Base-by-base conservation (phyloP, 2,888 invertebrate species). In the Hipparchia semele region DNA sequence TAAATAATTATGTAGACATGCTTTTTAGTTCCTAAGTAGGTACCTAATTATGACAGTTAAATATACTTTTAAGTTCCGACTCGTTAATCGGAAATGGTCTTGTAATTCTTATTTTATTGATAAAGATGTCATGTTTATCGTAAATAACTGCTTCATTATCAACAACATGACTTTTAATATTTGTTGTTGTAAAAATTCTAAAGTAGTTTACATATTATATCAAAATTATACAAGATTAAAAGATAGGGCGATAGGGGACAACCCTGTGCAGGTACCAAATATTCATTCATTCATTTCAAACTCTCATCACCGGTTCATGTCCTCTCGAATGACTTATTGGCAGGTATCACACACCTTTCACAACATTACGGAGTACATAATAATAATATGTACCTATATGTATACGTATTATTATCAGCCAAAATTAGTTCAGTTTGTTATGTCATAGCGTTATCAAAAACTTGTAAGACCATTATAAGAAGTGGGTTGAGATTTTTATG, bases 41-140 rank as follows among this genome's bases (percentile, higher is more conserved):
- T 6, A 46, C 39, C 2, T n/a, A 56, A 13, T 6, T 56, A 59
- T 7, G 10, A 33, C n/a, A 62, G 8, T 9, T 5, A 39, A 4
- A 39, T 39, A 4, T 13, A n/a, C 61, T 13, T 46, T 62, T 62
- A 46, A 62, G 62, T 46, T 62, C 46, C 46, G 46, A 49, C 46
- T 13, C 46, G n/a, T 62, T 62, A 62, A 62, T 62, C 62, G 49
- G 62, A 62, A 64, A 51, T 51, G 64, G 49, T 51, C 49, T 49
- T 23, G 46, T 51, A 64, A 7, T 51, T 23, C 10, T 23, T 10
- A 51, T 33, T 64, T 10, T 10, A 10, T 6, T 23, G 64, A 64
- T 62, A 62, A 62, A 5, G 23, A 2, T 64, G 13, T 64, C 49
- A n/a, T 51, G 9, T 64, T 64, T 51, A 64, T 64, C 51, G 51